Evolutionary conservation across 2,113 vertebrate species (phyloP).

Genomic region (Periophthalmodon schlosseri): DNA sequence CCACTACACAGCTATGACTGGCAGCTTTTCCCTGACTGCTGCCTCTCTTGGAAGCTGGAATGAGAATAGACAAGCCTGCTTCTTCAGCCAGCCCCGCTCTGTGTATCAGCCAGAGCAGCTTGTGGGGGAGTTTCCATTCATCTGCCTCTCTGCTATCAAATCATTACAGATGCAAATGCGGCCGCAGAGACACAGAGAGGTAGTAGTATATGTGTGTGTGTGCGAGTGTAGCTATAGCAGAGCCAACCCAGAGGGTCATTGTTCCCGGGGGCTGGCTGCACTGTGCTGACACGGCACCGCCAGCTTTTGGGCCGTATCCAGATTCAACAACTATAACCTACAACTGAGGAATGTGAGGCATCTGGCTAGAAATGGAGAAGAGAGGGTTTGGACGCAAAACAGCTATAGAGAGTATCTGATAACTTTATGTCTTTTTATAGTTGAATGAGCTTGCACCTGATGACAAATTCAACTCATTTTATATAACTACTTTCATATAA

Average conservation of each 20-base stretch:
- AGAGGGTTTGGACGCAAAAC: neutral
- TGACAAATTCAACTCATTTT: no score
- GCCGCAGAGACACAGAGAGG: conserved; percentile 45
- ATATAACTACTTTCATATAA: no score
- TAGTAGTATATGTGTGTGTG: neutral
- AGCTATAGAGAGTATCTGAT: no score
- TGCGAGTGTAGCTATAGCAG: conserved; percentile 20
- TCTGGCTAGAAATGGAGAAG: conserved; percentile 54
- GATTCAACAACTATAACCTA: conserved; percentile 62
- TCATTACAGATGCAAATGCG: conserved; percentile 74
- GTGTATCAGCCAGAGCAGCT: conserved; percentile 70
- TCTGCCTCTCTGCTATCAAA: conserved; percentile 65
- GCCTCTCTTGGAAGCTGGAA: conserved; percentile 58
- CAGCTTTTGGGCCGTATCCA: conserved; percentile 63
- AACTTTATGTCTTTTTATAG: no score
- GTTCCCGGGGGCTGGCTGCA: conserved; percentile 51
- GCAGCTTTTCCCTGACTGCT: conserved; percentile 55
- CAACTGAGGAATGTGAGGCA: conserved; percentile 64
- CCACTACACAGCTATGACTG: conserved; percentile 47
- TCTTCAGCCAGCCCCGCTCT: conserved; percentile 56
- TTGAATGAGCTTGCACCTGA: no score
- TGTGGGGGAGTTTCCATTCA: conserved; percentile 72
- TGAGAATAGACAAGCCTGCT: conserved; percentile 49
- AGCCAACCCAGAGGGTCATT: conserved; percentile 67
- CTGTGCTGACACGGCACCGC: conserved; percentile 69